phyloP scores from a whole-genome alignment of 2,888 invertebrate species.

The Eupithecia subfuscata region DNA sequence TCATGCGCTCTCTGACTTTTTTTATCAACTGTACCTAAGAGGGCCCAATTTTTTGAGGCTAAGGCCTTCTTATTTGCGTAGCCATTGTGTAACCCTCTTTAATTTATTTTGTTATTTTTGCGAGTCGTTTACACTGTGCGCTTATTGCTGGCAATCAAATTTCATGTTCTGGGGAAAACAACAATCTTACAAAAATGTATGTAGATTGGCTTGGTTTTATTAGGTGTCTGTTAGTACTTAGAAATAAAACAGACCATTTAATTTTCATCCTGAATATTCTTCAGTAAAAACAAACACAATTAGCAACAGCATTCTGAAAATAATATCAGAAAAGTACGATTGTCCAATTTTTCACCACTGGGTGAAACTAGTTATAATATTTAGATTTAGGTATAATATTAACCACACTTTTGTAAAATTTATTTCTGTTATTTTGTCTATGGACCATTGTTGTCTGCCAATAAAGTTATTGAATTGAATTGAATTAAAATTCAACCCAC shows the following conservation, averaged over 20 bases:
- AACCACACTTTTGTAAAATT: too few relatives aligned
- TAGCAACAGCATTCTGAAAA: too few relatives aligned
- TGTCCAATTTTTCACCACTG: too few relatives aligned
- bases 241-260: slow-evolving; percentile 10
- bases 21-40: slow-evolving; percentile 43
- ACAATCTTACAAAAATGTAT: slow-evolving; percentile 39
- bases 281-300: background rate
- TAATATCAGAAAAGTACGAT: too few relatives aligned
- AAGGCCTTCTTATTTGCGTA: slow-evolving; percentile 57
- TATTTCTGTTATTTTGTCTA: too few relatives aligned
- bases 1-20: slow-evolving; percentile 61
- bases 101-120: slow-evolving; percentile 66
- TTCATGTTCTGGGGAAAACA: slow-evolving; percentile 51
- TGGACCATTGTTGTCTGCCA: too few relatives aligned
- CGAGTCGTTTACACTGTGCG: slow-evolving; percentile 54
- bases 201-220: slow-evolving; percentile 33
- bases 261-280: background rate
- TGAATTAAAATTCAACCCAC: too few relatives aligned
- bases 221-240: slow-evolving; percentile 19
- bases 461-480: too few relatives aligned
- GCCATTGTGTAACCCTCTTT: slow-evolving; percentile 65
- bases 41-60: slow-evolving; percentile 42
- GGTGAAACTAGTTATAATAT: too few relatives aligned
- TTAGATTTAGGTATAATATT: too few relatives aligned
- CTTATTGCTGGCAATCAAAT: slow-evolving; percentile 53